Evolutionary conservation across 1,140 invertebrate species (phyloP).

Genomic region (Goniozus legneri): DNA sequence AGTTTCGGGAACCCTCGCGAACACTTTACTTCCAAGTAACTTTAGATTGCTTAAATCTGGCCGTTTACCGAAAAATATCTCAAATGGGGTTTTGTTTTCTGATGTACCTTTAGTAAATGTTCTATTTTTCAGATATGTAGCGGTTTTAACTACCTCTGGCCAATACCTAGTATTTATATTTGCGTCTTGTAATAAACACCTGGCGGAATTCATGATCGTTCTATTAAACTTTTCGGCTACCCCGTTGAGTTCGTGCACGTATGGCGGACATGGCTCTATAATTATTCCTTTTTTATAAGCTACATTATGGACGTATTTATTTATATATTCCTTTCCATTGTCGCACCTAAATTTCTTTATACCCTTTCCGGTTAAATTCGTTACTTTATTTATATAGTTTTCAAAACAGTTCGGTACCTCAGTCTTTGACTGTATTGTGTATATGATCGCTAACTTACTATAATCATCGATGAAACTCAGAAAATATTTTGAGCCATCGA

Average conservation of each 20-base stretch:
- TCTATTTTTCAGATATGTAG: conserved; percentile 31
- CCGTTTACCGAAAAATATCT: conserved; percentile 34
- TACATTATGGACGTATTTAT: background rate
- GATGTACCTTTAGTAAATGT: conserved; percentile 27
- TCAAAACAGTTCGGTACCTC: background rate
- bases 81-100: conserved; percentile 37
- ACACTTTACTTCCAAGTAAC: conserved; percentile 24
- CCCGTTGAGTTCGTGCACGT: background rate
- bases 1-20: conserved; percentile 33
- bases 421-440: background rate
- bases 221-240: conserved; percentile 13
- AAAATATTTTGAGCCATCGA: background rate
- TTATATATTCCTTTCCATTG: background rate
- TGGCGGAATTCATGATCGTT: conserved; percentile 20
- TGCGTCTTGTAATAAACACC: conserved; percentile 20
- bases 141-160: conserved; percentile 26
- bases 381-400: background rate
- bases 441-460: background rate
- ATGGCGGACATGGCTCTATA: background rate
- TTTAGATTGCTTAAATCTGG: conserved; percentile 32
- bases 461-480: background rate
- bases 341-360: background rate
- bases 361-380: background rate
- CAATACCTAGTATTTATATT: conserved; percentile 32
- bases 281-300: background rate